These are phyloP conservation scores for Aviceda subcristata DNA, from an alignment of 2,113 vertebrate species.

Conservation along the genomic window DNA sequence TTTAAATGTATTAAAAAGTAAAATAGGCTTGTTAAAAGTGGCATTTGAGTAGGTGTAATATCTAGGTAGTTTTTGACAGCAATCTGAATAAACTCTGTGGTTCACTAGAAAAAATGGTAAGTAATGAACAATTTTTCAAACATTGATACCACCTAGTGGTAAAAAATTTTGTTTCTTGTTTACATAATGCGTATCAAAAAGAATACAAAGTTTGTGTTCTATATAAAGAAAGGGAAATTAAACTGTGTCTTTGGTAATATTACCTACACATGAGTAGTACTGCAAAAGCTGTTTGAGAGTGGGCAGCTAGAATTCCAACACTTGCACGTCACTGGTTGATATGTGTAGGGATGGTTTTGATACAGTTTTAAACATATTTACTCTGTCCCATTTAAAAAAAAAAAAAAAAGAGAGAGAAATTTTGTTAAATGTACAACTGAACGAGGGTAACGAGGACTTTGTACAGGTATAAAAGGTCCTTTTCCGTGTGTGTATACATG, in stretches of 20 bases:
- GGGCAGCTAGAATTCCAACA: not conserved
- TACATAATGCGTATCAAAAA: not conserved
- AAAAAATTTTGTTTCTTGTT: not conserved
- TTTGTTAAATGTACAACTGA: not conserved
- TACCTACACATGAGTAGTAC: not conserved
- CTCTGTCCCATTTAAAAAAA: not conserved
- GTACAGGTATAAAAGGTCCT: not conserved
- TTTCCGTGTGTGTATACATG: not conserved
- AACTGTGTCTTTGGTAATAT: not conserved
- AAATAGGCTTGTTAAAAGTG: not conserved
- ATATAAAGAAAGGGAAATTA: not conserved
- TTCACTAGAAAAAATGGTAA: not conserved
- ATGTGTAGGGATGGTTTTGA: not conserved
- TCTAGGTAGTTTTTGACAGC: not conserved
- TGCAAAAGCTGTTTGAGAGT: not conserved
- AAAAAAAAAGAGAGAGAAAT: no score
- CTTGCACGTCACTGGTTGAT: not conserved
- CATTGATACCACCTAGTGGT: slow-evolving; percentile 63
- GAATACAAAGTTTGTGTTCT: not conserved
- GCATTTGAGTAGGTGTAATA: not conserved
- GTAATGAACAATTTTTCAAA: not conserved
- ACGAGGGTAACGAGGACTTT: not conserved
- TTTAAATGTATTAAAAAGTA: not conserved
- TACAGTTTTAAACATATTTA: not conserved
- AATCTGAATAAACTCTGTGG: not conserved